phyloP scores from a whole-genome alignment of 92 coral and sea anemone species.

The Epizoanthus stellaris region DNA sequence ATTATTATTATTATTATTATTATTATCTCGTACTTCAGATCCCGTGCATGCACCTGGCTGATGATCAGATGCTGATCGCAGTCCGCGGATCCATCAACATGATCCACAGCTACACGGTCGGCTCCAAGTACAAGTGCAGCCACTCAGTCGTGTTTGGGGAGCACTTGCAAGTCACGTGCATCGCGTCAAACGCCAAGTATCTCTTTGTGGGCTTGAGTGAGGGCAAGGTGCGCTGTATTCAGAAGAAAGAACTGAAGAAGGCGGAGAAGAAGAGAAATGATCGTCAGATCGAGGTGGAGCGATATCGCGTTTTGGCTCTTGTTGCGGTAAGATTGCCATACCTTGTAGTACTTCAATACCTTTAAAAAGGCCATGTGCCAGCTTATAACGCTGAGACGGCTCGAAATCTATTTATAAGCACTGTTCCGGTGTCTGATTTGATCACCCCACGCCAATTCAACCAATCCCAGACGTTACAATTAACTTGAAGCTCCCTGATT shows the following conservation, averaged over 20 bases:
- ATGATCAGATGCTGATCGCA: constrained; percentile 50
- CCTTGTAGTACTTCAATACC: neutral
- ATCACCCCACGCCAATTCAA: too few relatives aligned
- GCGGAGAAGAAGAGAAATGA: constrained; percentile 68
- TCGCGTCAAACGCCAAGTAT: constrained; percentile 79
- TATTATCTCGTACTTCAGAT: too few relatives aligned
- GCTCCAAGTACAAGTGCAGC: constrained; percentile 62
- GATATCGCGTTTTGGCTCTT: constrained; percentile 76
- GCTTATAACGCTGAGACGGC: too few relatives aligned
- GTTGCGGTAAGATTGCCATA: constrained; percentile 41
- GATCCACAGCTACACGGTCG: constrained; percentile 62
- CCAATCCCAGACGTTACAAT: too few relatives aligned
- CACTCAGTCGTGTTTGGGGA: constrained; percentile 67
- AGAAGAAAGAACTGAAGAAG: constrained; percentile 81
- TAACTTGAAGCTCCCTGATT: too few relatives aligned
- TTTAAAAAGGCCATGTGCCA: too few relatives aligned
- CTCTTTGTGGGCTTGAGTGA: constrained; percentile 86
- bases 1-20: too few relatives aligned
- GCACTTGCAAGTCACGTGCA: constrained; percentile 63
- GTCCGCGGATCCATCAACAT: constrained; percentile 61
- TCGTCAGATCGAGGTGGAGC: constrained; percentile 63
- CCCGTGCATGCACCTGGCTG: constrained; percentile 44
- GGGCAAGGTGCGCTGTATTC: constrained; percentile 77
- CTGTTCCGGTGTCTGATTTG: too few relatives aligned
- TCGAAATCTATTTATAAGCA: too few relatives aligned